A percentile compares a stretch with the other conserved stretches of the same genome.
Evolutionary conservation across 2,888 invertebrate species (phyloP).

Genomic region (Watsonalla cultraria): DNA sequence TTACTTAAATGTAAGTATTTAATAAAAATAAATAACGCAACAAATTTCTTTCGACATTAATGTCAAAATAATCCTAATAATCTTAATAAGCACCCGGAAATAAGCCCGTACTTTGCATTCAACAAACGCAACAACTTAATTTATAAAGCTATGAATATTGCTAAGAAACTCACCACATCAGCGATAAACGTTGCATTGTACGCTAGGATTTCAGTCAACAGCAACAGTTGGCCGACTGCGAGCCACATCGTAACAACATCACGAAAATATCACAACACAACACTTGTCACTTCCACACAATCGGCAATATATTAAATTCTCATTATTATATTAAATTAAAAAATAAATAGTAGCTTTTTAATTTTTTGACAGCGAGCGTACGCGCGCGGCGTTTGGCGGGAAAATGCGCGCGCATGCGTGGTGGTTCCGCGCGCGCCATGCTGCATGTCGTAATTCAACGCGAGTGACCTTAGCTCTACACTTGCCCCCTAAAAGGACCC

Average conservation of each 20-base stretch:
- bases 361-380: constrained; percentile 40
- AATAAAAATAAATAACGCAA: too few species aligned
- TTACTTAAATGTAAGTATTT: too few species aligned
- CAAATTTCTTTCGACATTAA: too few species aligned
- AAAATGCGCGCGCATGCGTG: constrained; percentile 66
- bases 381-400: constrained; percentile 63
- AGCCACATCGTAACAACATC: constrained; percentile 65
- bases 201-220: constrained; percentile 49
- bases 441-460: constrained; percentile 42
- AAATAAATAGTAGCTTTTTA: constrained; percentile 24
- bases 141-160: neutral
- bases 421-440: constrained; percentile 48
- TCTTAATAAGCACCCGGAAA: too few species aligned
- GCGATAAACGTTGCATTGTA: constrained; percentile 50
- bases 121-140: too few species aligned
- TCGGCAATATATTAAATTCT: constrained; percentile 14
- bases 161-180: constrained; percentile 46
- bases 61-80: too few species aligned
- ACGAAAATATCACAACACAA: constrained; percentile 34
- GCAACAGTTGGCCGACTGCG: constrained; percentile 51
- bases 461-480: constrained; percentile 37
- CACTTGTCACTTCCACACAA: constrained; percentile 26
- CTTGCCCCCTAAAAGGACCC: constrained; percentile 22
- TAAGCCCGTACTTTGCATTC: too few species aligned
- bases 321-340: constrained; percentile 7